Conservation (phyloP, 2,888 invertebrate genomes). For the Argyresthia goedartella region DNA sequence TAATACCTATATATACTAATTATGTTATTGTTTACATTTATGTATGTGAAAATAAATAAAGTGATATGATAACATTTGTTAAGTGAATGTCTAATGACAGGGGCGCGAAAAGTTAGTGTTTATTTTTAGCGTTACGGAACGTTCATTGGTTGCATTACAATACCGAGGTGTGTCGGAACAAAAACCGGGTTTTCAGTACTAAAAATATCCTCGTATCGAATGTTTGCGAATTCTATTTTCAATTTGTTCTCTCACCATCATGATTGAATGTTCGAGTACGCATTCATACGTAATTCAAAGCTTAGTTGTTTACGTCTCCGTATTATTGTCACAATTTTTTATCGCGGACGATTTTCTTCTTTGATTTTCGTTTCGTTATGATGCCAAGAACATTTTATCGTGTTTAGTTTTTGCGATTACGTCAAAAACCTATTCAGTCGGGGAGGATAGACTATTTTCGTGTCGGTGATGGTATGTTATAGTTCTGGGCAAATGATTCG, state of each 20-base stretch:
- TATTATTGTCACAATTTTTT: background rate
- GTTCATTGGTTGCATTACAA: slow-evolving; percentile 55
- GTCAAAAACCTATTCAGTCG: background rate
- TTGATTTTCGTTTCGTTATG: slow-evolving; percentile 16
- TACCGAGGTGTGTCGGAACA: slow-evolving; percentile 41
- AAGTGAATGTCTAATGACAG: too few species aligned
- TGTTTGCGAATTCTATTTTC: slow-evolving; percentile 67
- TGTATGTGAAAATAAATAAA: too few species aligned
- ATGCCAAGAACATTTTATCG: slow-evolving; percentile 22
- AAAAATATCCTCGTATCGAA: slow-evolving; percentile 67
- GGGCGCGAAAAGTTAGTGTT: background rate
- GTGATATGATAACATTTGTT: too few species aligned
- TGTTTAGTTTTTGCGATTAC: slow-evolving; percentile 10
- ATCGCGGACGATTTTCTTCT: slow-evolving; percentile 14
- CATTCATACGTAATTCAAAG: background rate
- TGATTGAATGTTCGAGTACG: background rate
- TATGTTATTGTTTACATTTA: too few species aligned
- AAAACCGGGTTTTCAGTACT: slow-evolving; percentile 65
- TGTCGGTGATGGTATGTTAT: slow-evolving; percentile 14
- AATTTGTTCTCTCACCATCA: slow-evolving; percentile 29
- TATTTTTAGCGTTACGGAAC: background rate
- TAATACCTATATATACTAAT: too few species aligned
- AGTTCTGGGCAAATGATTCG: slow-evolving; percentile 16
- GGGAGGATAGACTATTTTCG: slow-evolving; percentile 18
- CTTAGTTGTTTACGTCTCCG: background rate